A percentile compares a stretch with the other conserved stretches of the same genome.
phyloP scores from a whole-genome alignment of 2,113 vertebrate species.

The Hymenochirus boettgeri region DNA sequence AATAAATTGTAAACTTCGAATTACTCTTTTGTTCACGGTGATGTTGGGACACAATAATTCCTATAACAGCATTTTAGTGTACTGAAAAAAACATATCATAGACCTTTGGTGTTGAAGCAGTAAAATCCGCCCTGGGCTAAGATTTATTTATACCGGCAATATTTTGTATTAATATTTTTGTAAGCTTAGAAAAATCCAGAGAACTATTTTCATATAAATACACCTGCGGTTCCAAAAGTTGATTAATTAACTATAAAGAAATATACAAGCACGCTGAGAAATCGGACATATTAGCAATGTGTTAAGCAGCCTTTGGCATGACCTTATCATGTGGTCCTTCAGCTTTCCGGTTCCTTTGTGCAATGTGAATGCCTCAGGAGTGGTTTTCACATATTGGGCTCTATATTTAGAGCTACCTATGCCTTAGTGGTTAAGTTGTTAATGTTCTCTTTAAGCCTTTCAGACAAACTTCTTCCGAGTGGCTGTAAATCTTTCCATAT shows the following conservation, averaged over 20 bases:
- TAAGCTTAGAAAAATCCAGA: too few relatives aligned
- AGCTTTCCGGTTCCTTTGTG: not conserved
- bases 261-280: not conserved
- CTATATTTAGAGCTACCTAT: conserved; percentile 1
- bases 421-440: not conserved
- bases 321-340: not conserved
- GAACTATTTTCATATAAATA: not conserved
- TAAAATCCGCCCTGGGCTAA: too few relatives aligned
- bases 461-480: conserved; percentile 96
- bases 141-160: too few relatives aligned
- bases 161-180: too few relatives aligned
- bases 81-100: too few relatives aligned
- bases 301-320: not conserved
- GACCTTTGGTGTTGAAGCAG: too few relatives aligned
- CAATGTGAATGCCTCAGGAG: not conserved
- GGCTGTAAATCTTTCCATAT: conserved; percentile 97
- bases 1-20: too few relatives aligned
- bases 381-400: not conserved
- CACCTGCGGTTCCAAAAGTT: not conserved
- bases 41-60: too few relatives aligned
- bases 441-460: conserved; percentile 42
- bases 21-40: too few relatives aligned
- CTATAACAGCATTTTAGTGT: too few relatives aligned
- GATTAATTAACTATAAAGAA: not conserved
- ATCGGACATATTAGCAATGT: not conserved